Evolutionary conservation across 2,888 invertebrate genomes (phyloP).

Genomic region (Patella ulyssiponensis): DNA sequence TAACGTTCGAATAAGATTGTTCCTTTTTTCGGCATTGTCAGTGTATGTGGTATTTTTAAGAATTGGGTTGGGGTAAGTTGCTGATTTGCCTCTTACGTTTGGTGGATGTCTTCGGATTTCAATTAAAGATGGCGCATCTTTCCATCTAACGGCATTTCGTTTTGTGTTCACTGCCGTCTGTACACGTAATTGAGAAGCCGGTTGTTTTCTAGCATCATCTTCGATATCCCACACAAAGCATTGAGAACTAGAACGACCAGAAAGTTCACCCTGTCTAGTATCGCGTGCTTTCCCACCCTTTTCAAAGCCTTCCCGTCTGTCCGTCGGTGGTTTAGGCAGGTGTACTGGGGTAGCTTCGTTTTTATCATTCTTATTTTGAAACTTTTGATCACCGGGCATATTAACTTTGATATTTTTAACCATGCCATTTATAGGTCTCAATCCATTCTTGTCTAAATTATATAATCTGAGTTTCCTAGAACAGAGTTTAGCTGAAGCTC

Average conservation of each 20-base stretch:
- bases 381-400: conserved; percentile 4
- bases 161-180: not conserved
- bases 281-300: not conserved
- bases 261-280: not conserved
- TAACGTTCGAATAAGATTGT: not conserved
- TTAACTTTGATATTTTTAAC: not conserved
- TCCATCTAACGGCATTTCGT: conserved; percentile 10
- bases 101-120: not conserved
- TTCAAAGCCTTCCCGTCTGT: not conserved
- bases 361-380: not conserved
- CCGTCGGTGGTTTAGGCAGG: conserved; percentile 1
- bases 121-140: not conserved
- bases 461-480: conserved; percentile 46
- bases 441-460: not conserved
- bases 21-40: not conserved
- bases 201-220: not conserved
- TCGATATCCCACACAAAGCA: conserved; percentile 27
- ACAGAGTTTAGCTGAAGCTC: conserved; percentile 44
- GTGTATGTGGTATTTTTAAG: not conserved
- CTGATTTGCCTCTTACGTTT: not conserved
- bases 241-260: conserved; percentile 5
- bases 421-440: not conserved
- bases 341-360: not conserved
- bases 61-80: not conserved
- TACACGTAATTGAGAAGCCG: conserved; percentile 8